A percentile compares a stretch with the other conserved stretches of the same genome.
Conservation (phyloP, 2,888 invertebrate species). For the Steinernema scapterisci region DNA sequence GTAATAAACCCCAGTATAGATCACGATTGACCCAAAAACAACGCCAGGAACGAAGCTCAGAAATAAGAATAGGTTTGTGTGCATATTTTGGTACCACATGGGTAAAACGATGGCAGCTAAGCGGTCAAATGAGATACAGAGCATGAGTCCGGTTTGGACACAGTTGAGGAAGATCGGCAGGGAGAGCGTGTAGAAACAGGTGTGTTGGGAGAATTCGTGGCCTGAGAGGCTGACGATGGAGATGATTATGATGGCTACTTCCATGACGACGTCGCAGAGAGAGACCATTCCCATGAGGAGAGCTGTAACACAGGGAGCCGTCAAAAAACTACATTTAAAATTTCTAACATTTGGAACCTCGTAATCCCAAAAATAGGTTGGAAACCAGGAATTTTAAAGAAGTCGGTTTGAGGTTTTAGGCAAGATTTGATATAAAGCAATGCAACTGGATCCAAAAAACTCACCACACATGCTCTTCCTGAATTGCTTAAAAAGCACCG, state of each 20-base stretch:
- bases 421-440: too few relatives aligned
- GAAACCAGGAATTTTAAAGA: too few relatives aligned
- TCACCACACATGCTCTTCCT: constrained; percentile 17
- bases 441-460: neutral
- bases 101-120: neutral
- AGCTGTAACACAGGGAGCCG: neutral
- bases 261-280: constrained; percentile 8
- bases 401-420: too few relatives aligned
- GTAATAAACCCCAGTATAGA: neutral
- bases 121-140: neutral
- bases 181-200: constrained; percentile 2
- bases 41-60: constrained; percentile 18
- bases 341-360: too few relatives aligned
- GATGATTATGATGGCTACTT: neutral
- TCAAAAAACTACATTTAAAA: too few relatives aligned
- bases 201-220: neutral
- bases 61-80: neutral
- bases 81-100: neutral
- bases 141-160: constrained; percentile 9
- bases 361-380: too few relatives aligned
- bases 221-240: neutral
- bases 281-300: constrained; percentile 26
- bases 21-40: neutral
- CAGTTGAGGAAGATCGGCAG: constrained; percentile 18
- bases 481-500: constrained; percentile 13